Percentiles rank a stretch among this genome's conserved stretches.
Evolutionary conservation across 2,888 invertebrate genomes (phyloP).

Genomic region (Cremastinae sp.): DNA sequence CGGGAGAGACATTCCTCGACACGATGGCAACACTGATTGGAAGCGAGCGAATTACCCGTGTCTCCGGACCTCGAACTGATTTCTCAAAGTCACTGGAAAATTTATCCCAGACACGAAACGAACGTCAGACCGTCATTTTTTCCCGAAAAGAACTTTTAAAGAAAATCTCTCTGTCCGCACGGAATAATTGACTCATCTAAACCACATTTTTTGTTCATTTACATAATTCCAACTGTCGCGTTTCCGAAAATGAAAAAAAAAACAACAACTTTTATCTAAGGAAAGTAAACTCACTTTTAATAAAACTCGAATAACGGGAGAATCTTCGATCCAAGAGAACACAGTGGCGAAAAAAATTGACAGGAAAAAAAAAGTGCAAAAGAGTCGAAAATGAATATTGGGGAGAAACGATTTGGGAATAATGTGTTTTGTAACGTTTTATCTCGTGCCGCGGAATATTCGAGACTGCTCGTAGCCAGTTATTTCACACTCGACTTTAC

Average conservation of each 20-base stretch:
- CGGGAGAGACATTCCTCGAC: conserved; percentile 4
- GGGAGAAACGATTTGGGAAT: background rate
- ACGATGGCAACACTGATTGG: conserved; percentile 1
- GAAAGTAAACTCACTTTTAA: background rate
- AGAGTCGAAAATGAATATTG: background rate
- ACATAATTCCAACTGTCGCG: background rate
- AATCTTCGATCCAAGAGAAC: too few species aligned
- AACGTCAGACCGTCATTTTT: background rate
- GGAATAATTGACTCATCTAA: background rate
- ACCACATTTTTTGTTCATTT: background rate
- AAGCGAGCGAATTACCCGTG: conserved; percentile 5
- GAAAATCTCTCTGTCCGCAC: background rate
- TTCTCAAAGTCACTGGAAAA: conserved; percentile 8
- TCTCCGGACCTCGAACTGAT: conserved; percentile 5
- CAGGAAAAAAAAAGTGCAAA: too few species aligned
- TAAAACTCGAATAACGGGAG: too few species aligned
- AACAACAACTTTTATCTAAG: background rate
- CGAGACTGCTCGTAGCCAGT: conserved; percentile 46
- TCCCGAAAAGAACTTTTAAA: background rate
- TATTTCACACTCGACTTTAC: conserved; percentile 13
- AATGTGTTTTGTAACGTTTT: conserved; percentile 12
- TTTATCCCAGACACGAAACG: background rate
- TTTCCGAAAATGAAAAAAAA: too few species aligned
- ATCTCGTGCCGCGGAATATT: background rate
- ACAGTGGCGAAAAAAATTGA: too few species aligned